Conservation (phyloP, 1,140 invertebrate genomes). For the Caenorhabditis briggsae region DNA sequence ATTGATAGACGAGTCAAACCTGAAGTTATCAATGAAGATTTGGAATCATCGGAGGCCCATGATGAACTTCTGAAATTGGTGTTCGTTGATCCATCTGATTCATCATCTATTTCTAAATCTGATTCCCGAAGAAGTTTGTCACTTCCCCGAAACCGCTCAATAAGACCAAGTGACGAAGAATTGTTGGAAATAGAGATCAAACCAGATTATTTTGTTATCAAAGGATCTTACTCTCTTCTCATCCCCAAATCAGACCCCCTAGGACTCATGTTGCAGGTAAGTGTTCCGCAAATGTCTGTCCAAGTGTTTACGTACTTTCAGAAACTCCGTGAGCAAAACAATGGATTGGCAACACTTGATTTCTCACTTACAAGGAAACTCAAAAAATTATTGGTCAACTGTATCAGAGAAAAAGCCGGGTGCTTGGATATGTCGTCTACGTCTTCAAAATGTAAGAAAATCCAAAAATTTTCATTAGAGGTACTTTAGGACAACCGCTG, state of each 20-base stretch:
- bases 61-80: conserved; percentile 38
- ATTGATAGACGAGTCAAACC: conserved; percentile 20
- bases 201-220: conserved; percentile 50
- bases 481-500: background rate
- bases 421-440: conserved; percentile 11
- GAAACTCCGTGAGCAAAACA: conserved; percentile 48
- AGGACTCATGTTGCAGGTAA: conserved; percentile 41
- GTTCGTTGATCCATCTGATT: conserved; percentile 21
- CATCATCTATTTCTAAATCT: conserved; percentile 14
- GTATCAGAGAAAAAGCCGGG: conserved; percentile 37
- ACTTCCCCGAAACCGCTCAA: background rate
- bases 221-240: conserved; percentile 54
- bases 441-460: conserved; percentile 7
- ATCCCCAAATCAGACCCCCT: conserved; percentile 52
- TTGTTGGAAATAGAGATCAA: conserved; percentile 54
- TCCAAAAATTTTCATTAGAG: background rate
- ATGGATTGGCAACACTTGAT: conserved; percentile 48
- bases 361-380: conserved; percentile 49
- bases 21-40: conserved; percentile 33
- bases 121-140: background rate
- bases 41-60: background rate
- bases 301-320: conserved; percentile 46
- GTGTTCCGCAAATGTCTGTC: background rate
- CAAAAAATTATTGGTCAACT: conserved; percentile 22
- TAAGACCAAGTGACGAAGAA: conserved; percentile 51